These are phyloP conservation scores for Protonibea diacanthus DNA, from an alignment of 2,797 vertebrate species.

Conservation along the genomic window DNA sequence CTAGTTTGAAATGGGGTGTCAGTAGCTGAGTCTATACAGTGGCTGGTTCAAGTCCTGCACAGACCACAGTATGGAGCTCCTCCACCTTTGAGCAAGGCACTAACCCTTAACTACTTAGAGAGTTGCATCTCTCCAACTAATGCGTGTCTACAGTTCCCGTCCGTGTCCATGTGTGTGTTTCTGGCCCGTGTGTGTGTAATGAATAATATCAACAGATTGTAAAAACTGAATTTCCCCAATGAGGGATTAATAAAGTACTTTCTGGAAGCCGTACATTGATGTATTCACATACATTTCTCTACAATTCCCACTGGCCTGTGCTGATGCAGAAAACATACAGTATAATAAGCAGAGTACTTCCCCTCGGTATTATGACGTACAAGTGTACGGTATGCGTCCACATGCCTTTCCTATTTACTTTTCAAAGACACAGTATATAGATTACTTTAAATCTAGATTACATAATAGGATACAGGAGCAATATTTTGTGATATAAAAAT, in stretches of 20 bases:
- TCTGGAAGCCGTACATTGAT: neutral
- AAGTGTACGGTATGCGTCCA: conserved; percentile 20
- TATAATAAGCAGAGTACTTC: conserved; percentile 4
- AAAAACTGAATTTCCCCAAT: too few species aligned
- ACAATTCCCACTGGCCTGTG: neutral
- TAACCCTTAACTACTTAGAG: too few species aligned
- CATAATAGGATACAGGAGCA: conserved; percentile 54
- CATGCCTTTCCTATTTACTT: conserved; percentile 45
- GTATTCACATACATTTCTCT: neutral
- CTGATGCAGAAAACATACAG: conserved; percentile 14
- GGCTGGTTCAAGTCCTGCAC: too few species aligned
- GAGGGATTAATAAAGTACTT: too few species aligned
- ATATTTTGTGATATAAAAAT: conserved; percentile 43
- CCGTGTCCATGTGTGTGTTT: too few species aligned
- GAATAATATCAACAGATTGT: too few species aligned
- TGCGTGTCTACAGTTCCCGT: too few species aligned
- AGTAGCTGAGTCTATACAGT: too few species aligned
- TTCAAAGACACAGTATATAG: conserved; percentile 36
- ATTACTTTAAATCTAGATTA: conserved; percentile 48
- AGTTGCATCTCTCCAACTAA: too few species aligned
- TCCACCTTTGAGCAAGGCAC: too few species aligned
- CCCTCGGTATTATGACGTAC: conserved; percentile 13
- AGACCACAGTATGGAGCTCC: too few species aligned
- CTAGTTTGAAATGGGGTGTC: neutral
- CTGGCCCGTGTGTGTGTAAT: too few species aligned